These are phyloP conservation scores for Tinea trinotella DNA, from an alignment of 2,888 invertebrate genomes.

Conservation along the genomic window DNA sequence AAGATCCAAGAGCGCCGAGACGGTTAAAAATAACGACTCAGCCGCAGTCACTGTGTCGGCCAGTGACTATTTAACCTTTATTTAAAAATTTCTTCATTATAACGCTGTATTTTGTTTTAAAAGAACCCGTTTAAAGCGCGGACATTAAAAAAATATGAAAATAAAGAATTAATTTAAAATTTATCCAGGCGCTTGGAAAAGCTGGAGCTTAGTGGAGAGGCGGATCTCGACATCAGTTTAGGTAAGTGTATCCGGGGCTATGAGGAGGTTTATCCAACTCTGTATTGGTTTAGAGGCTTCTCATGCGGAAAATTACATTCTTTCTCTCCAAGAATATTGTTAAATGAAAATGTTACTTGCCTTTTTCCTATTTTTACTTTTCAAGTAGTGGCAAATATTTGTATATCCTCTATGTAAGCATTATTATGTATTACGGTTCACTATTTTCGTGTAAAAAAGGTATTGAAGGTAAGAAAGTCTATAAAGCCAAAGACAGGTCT, in stretches of 20 bases:
- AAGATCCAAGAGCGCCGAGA: too few species aligned
- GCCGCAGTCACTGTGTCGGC: too few species aligned
- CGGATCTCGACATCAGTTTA: conserved; percentile 37
- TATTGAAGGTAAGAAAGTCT: too few species aligned
- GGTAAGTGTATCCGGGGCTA: conserved; percentile 34
- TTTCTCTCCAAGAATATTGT: conserved; percentile 23
- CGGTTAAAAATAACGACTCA: too few species aligned
- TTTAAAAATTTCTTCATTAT: too few species aligned
- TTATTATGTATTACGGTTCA: too few species aligned
- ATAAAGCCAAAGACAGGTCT: too few species aligned
- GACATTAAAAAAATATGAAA: neutral
- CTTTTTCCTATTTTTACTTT: conserved; percentile 1
- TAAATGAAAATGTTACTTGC: conserved; percentile 28
- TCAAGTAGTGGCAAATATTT: neutral
- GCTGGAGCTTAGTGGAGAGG: conserved; percentile 21
- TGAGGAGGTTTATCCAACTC: conserved; percentile 42
- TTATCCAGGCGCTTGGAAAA: conserved; percentile 20
- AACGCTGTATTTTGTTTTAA: too few species aligned
- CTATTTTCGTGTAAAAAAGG: too few species aligned
- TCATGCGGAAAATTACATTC: conserved; percentile 47
- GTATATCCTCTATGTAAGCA: too few species aligned
- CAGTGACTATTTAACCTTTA: too few species aligned
- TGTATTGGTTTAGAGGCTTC: conserved; percentile 41
- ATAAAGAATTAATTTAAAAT: conserved; percentile 14
- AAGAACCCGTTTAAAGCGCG: neutral